Conservation (phyloP, 2,888 invertebrate species). For the Lycia hirtaria region DNA sequence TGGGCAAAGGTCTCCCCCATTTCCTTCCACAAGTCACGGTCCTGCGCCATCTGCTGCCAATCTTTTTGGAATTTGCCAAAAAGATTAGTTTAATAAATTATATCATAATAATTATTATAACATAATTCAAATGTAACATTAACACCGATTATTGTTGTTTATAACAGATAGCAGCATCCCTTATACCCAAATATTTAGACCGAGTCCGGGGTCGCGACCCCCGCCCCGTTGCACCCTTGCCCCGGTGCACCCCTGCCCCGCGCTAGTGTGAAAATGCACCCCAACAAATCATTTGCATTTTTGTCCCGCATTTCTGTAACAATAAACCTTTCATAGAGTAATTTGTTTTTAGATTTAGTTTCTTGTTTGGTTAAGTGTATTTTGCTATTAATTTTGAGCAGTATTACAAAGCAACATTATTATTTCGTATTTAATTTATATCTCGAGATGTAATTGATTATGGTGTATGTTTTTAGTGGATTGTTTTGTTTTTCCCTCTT, state of each 20-base stretch:
- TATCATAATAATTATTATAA: too few species aligned
- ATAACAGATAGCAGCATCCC: conserved; percentile 46
- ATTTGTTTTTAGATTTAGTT: conserved; percentile 39
- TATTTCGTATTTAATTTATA: not conserved
- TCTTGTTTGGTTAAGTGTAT: conserved; percentile 32
- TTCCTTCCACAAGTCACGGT: too few species aligned
- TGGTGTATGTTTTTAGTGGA: too few species aligned
- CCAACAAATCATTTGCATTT: conserved; percentile 70
- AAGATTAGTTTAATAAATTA: too few species aligned
- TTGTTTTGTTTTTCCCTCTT: too few species aligned
- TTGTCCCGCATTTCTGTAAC: conserved; percentile 61
- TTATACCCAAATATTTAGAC: conserved; percentile 65
- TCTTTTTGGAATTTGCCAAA: too few species aligned
- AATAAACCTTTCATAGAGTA: conserved; percentile 47
- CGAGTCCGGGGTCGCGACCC: conserved; percentile 69
- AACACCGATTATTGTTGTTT: conserved; percentile 36
- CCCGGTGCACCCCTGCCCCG: conserved; percentile 50
- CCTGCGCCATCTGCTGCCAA: too few species aligned
- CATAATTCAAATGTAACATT: conserved; percentile 29
- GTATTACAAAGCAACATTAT: not conserved
- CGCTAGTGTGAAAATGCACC: conserved; percentile 67
- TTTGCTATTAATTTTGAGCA: conserved; percentile 23
- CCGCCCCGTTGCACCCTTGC: conserved; percentile 48
- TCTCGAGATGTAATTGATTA: not conserved
- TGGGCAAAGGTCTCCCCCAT: too few species aligned